Base-by-base conservation (phyloP, 2,888 invertebrate genomes). In the Hyposoter dolosus region DNA sequence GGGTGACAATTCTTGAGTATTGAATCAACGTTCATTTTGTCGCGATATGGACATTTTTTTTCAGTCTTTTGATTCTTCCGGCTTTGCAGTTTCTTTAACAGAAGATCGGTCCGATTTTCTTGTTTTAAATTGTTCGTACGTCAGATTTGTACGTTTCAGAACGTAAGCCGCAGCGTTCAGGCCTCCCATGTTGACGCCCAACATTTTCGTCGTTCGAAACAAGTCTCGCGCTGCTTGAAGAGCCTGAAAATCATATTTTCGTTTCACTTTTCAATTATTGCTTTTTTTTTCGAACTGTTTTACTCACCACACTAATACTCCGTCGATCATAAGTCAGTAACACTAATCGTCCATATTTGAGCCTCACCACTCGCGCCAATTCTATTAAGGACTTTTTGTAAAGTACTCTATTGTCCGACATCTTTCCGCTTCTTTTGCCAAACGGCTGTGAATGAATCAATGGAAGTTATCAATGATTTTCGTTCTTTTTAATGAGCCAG, bases 371-470 rank as follows among this genome's bases (percentile, higher is more conserved):
- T 88, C 95, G 92, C 0, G 95, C 95, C 91, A 96, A 93, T 90
- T 96, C 95, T 56, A 91, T 83, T 75, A 96, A 89, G 47, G 94
- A 92, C 50, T 91, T 86, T 56, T 94, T 95, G 88, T 96, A 96
- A 63, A 96, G 91, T 7, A 92, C 90, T 85, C 94, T 91, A 89
- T 96, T 96, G 88, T 95, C 94, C 4, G 88, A 88, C 89, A 94
- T 95, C 10, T 94, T 94, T 6, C 96, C 96, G 81, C 95, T 94
- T 87, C 96, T 92, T 90, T 95, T 95, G 12, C 95, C 95, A 92
- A 95, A 95, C 6, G 95, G 95, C 95, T 95, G 90, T 9, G 88
- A 89, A 71, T 63, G 69, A 74, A 71, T 74, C 17, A 68, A 72
- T 23, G n/a, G 32, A 9, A 71, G n/a, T 10, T 15, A 12, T 7